Evolutionary conservation across 2,888 invertebrate genomes (phyloP).

Genomic region (Monochamus alternatus): DNA sequence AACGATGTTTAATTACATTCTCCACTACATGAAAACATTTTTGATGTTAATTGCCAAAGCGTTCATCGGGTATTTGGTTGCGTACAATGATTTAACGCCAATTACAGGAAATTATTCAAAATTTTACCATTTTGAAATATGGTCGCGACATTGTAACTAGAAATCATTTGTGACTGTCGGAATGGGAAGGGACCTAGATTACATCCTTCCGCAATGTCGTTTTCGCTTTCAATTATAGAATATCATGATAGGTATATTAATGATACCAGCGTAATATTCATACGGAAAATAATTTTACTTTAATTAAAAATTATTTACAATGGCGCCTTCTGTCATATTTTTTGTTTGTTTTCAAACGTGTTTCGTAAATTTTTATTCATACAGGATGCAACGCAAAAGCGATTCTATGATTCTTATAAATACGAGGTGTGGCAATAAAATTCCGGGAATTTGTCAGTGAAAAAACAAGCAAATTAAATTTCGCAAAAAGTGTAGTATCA

Average conservation of each 20-base stretch:
- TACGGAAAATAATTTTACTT: no score
- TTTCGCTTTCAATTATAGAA: conserved; percentile 27
- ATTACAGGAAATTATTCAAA: conserved; percentile 40
- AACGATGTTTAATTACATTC: conserved; percentile 10
- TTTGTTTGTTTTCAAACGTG: no score
- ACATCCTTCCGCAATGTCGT: conserved; percentile 39
- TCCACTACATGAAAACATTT: conserved; percentile 10
- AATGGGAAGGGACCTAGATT: conserved; percentile 39
- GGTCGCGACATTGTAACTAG: conserved; percentile 39
- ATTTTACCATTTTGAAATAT: conserved; percentile 39
- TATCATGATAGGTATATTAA: conserved; percentile 42
- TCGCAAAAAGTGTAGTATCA: no score
- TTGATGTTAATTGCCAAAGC: conserved; percentile 10
- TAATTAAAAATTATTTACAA: no score
- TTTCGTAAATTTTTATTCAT: no score
- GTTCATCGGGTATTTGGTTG: conserved; percentile 9
- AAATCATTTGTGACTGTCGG: conserved; percentile 45
- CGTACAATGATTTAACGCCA: conserved; percentile 27
- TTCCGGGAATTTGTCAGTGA: no score
- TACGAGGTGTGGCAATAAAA: no score
- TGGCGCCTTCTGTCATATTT: no score
- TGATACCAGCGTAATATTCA: background rate
- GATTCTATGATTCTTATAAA: no score
- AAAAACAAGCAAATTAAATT: no score
- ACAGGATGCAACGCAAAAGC: no score